phyloP scores from a whole-genome alignment of 53 echinoderm and acorn worm species.

The Echinarachnius parma region DNA sequence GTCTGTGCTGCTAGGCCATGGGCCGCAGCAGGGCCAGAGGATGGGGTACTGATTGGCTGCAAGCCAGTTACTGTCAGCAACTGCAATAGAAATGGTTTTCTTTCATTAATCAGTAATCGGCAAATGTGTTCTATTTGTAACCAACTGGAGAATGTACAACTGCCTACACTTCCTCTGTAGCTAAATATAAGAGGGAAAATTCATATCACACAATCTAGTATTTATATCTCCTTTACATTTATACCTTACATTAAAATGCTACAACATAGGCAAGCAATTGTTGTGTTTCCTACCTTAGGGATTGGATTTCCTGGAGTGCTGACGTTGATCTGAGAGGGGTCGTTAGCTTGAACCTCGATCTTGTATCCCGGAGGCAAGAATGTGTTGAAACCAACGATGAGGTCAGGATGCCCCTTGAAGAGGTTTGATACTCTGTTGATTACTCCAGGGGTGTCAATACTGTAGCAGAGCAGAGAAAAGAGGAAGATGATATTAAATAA shows the following conservation, averaged over 20 bases:
- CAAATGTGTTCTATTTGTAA: too few relatives aligned
- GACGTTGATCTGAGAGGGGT: slow-evolving; percentile 92
- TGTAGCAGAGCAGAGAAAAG: slow-evolving; percentile 21
- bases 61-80: slow-evolving; percentile 41
- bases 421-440: slow-evolving; percentile 99
- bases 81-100: slow-evolving; percentile 3
- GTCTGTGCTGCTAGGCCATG: slow-evolving; percentile 11
- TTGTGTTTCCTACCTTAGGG: slow-evolving; percentile 55
- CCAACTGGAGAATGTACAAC: too few relatives aligned
- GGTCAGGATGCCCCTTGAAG: slow-evolving; percentile 98
- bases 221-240: too few relatives aligned
- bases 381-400: slow-evolving; percentile 99
- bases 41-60: slow-evolving; percentile 5
- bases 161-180: too few relatives aligned
- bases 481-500: too few relatives aligned
- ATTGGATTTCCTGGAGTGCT: slow-evolving; percentile 83
- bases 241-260: too few relatives aligned
- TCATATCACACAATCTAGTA: too few relatives aligned
- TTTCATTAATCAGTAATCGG: too few relatives aligned
- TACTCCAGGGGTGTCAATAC: slow-evolving; percentile 98
- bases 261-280: too few relatives aligned
- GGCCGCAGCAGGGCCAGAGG: slow-evolving; percentile 23
- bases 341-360: slow-evolving; percentile 96
- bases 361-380: slow-evolving; percentile 99
- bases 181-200: too few relatives aligned